Base-by-base conservation (phyloP, 2,888 invertebrate genomes). In the Perithous albicinctus region DNA sequence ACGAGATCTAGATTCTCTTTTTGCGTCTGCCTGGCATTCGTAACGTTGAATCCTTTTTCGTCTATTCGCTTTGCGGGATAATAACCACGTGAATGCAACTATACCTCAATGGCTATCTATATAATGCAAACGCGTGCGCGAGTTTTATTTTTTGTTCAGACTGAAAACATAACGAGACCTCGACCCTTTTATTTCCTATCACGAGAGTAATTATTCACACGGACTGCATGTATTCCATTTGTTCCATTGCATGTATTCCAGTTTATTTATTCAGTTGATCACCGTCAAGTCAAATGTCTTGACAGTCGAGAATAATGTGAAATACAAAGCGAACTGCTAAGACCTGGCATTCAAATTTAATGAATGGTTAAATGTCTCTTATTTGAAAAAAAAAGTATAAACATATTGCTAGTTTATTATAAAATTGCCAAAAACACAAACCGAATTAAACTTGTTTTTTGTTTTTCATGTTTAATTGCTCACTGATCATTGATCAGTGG, bases 1-100 rank as follows among this genome's bases (percentile, higher is more conserved):
- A 72, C 80, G 72, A 80, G 80, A 76, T 67, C 61, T 41, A 35
- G 61, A 76, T 80, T 76, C 61, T 66, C 51, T 41, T 76, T 72
- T 77, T 80, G 66, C 72, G 59, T 75, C 38, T 64, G 51, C 54
- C 35, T 12, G 56, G 15, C 56, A 54, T 12, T 35, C 38, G 38
- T 59, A 32, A n/a, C 23, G 51, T 18, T 15, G 56, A 66, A 75
- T 75, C 66, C 66, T 75, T 74, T 64, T 74, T 64, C 63, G 64
- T 64, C 41, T 56, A 38, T 54, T 73, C 48, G 35, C 73, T 26
- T 38, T 48, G 35, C 29, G 63, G n/a, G 12, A 73, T 73, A 73
- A 73, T 73, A 63, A 73, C 38, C 18, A n/a, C 23, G 6, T 63
- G 23, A 54, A 29, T 63, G 35, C 20, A 73, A 73, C 48, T 32